Base-by-base conservation (phyloP, 2,113 vertebrate genomes). In the Phrynosoma platyrhinos region DNA sequence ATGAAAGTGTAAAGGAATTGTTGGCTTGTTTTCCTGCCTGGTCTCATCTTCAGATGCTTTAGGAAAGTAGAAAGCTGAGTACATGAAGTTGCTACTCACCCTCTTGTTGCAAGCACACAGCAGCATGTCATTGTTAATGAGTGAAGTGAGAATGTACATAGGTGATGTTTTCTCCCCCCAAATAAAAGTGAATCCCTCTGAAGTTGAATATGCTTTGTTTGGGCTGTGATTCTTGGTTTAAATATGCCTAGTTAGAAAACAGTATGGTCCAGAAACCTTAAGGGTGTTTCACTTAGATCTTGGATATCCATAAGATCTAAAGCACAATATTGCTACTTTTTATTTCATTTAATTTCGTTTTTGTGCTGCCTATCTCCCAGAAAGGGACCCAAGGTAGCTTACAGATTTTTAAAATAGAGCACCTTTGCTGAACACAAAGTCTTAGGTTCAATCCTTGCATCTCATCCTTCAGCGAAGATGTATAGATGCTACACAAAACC, bases 181-280 rank as follows among this genome's bases (percentile, higher is more conserved):
- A 95, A 95, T 94, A 96, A 95, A 95, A 91, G 62, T 85, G 85
- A 91, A 92, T 88, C 4, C 55, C 8, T 93, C 81, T 79, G 74
- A 86, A 1, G 86, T 69, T 76, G 90, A 69, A 64, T 2, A 0
- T 87, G 72, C 84, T 84, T 91, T 83, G 52, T 8, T 20, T 91
- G 82, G 90, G 72, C 80, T 0, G 12, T 83, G 80, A 78, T 66
- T 23, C 3, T 72, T 81, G 14, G 40, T 2, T 85, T 30, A 78
- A 64, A 25, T 32, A 18, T 42, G 12, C 64, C 21, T 20, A 32
- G 9, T 30, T 27, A 81, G 52, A 32, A 25, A 32, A 6, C 55
- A n/a, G 0, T 0, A 18, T 89, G 55, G 14, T 21, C 21, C 16
- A 79, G n/a, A 14, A 79, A 42, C n/a, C 78, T 14, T 66, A 66